phyloP scores from a whole-genome alignment of 1,140 invertebrate genomes.

The Colletes gigas region DNA sequence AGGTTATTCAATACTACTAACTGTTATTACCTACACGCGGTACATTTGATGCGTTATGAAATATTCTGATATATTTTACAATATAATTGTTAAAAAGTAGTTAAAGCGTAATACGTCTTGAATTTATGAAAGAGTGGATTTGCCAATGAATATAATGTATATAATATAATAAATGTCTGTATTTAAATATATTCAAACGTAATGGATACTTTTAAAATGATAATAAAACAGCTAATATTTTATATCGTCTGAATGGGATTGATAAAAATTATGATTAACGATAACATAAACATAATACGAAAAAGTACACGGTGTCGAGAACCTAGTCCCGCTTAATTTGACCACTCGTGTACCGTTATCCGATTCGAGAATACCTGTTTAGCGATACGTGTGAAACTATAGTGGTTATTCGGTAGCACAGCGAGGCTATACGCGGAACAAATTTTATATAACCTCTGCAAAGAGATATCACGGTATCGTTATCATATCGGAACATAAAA shows the following conservation, averaged over 20 bases:
- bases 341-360: constrained; percentile 28
- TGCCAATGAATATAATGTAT: too few relatives aligned
- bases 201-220: background rate
- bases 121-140: too few relatives aligned
- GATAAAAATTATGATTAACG: too few relatives aligned
- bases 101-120: too few relatives aligned
- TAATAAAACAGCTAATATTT: background rate
- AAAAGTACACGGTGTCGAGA: background rate
- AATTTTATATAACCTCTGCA: constrained; percentile 31
- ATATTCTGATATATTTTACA: too few relatives aligned
- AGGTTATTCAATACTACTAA: too few relatives aligned
- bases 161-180: too few relatives aligned
- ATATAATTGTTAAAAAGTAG: too few relatives aligned
- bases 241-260: background rate
- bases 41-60: too few relatives aligned
- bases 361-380: constrained; percentile 16
- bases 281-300: background rate
- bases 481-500: constrained; percentile 18
- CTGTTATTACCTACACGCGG: too few relatives aligned
- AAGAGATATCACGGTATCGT: constrained; percentile 9
- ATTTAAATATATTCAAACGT: too few relatives aligned
- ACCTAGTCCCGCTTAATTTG: constrained; percentile 24
- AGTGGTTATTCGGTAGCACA: background rate
- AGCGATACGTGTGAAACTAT: background rate
- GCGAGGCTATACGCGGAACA: background rate